Percentiles rank a stretch among this genome's conserved stretches.
These are phyloP conservation scores for Bos indicus DNA, from an alignment of 2,113 vertebrate species.

Conservation along the genomic window DNA sequence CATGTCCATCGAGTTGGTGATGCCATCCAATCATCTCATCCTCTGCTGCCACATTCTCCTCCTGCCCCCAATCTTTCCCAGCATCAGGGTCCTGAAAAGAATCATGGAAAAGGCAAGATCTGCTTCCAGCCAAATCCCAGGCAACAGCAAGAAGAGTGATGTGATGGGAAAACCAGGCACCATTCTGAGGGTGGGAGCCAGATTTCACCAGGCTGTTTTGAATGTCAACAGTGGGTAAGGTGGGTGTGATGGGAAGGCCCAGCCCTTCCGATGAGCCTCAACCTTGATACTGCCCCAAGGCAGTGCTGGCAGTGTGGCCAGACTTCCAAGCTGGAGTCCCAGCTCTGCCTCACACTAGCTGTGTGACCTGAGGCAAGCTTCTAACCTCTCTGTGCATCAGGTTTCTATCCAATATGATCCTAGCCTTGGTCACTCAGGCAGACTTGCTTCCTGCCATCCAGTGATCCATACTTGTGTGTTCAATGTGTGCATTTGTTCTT, in stretches of 20 bases:
- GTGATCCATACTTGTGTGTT: neutral
- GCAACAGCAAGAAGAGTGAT: neutral
- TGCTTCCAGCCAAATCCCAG: neutral
- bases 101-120: neutral
- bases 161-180: neutral
- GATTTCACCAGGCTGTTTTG: neutral
- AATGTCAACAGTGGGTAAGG: neutral
- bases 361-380: neutral
- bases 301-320: neutral
- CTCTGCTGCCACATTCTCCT: neutral
- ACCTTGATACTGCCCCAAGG: neutral
- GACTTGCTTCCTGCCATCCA: neutral
- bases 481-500: neutral
- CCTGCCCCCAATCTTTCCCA: neutral
- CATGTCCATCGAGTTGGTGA: neutral
- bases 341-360: neutral
- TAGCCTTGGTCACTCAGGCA: neutral
- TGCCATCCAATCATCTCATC: neutral
- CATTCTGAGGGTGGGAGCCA: neutral
- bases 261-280: neutral
- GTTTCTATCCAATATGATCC: neutral
- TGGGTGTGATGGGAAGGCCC: neutral
- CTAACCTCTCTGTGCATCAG: neutral
- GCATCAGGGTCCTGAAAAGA: neutral
- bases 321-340: neutral